Evolutionary conservation across 2,888 invertebrate genomes (phyloP).

Genomic region (Oxystoma pomonae): DNA sequence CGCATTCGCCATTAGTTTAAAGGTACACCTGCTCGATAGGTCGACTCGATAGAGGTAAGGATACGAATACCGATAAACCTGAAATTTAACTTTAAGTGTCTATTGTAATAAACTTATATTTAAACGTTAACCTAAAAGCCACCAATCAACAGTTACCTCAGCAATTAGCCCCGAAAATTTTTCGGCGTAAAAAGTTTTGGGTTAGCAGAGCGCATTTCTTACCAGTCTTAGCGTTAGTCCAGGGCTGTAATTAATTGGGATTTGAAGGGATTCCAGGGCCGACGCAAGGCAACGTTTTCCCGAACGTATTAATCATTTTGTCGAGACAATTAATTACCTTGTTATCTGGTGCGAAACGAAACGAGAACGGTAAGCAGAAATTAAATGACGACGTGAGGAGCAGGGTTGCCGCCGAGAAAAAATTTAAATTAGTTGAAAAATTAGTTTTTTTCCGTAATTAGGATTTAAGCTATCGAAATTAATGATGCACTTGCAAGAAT

Average conservation of each 20-base stretch:
- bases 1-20: too few relatives aligned
- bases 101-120: too few relatives aligned
- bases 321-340: slow-evolving; percentile 33
- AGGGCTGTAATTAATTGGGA: slow-evolving; percentile 24
- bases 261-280: slow-evolving; percentile 24
- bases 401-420: not conserved
- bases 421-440: not conserved
- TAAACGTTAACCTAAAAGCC: not conserved
- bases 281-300: slow-evolving; percentile 26
- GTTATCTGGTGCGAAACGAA: slow-evolving; percentile 20
- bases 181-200: not conserved
- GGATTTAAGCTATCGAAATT: not conserved
- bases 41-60: too few relatives aligned
- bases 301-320: slow-evolving; percentile 33
- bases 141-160: not conserved
- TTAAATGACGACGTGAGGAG: not conserved
- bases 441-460: not conserved
- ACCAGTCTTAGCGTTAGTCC: not conserved
- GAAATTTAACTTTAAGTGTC: too few relatives aligned
- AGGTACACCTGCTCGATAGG: too few relatives aligned
- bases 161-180: not conserved
- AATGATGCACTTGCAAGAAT: too few relatives aligned
- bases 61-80: too few relatives aligned
- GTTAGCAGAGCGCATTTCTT: not conserved
- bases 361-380: not conserved